These are phyloP conservation scores for Phycodurus eques DNA, from an alignment of 2,113 vertebrate genomes.

Conservation along the genomic window DNA sequence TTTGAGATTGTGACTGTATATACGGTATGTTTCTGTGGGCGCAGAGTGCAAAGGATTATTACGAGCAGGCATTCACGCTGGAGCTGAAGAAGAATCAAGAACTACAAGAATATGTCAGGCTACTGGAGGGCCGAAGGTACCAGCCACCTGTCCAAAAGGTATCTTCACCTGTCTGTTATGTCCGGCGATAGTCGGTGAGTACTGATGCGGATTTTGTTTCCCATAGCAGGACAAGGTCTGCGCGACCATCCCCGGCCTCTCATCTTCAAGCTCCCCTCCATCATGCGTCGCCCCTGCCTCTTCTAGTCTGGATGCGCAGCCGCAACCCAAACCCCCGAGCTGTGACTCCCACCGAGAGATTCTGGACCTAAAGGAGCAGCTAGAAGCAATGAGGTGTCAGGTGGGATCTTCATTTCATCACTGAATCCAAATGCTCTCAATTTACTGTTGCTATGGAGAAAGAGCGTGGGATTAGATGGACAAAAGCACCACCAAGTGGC, in stretches of 20 bases:
- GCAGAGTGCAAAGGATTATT: constrained; percentile 77
- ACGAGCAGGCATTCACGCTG: constrained; percentile 74
- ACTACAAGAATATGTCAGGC: constrained; percentile 72
- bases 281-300: constrained; percentile 11
- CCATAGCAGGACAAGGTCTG: not conserved
- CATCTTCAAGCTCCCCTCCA: constrained; percentile 19
- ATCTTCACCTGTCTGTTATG: not conserved
- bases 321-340: constrained; percentile 17
- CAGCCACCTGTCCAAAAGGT: constrained; percentile 54
- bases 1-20: no score
- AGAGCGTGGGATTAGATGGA: constrained; percentile 22
- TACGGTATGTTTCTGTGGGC: constrained; percentile 16
- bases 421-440: constrained; percentile 33
- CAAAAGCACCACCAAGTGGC: constrained; percentile 67
- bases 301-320: constrained; percentile 6
- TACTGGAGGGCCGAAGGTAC: constrained; percentile 66
- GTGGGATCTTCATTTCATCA: constrained; percentile 39
- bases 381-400: constrained; percentile 73
- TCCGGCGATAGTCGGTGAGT: not conserved
- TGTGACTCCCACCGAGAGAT: constrained; percentile 53
- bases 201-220: not conserved
- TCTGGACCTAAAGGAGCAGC: constrained; percentile 70
- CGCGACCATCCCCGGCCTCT: constrained; percentile 1
- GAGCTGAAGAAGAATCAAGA: constrained; percentile 80
- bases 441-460: constrained; percentile 63